phyloP scores from a whole-genome alignment of 2,113 vertebrate genomes.

The Zeus faber region DNA sequence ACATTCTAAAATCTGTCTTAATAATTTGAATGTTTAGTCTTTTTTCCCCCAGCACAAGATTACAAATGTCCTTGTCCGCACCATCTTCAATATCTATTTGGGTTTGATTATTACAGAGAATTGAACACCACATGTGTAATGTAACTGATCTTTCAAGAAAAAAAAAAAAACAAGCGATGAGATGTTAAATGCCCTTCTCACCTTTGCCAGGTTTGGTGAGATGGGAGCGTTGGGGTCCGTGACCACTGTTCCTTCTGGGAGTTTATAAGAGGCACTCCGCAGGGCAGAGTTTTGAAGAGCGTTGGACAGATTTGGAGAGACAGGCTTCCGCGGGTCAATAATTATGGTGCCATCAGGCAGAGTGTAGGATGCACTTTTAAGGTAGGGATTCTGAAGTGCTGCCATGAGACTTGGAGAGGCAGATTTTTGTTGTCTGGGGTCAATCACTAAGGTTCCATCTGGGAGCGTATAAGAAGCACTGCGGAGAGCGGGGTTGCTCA shows the following conservation, averaged over 20 bases:
- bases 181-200: conserved; percentile 16
- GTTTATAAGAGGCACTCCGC: conserved; percentile 49
- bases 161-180: not conserved
- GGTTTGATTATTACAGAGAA: too few species aligned
- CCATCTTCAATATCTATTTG: too few species aligned
- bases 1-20: too few species aligned
- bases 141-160: not conserved
- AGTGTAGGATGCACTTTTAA: conserved; percentile 70
- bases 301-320: conserved; percentile 59
- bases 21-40: too few species aligned
- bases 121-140: too few species aligned
- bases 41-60: too few species aligned
- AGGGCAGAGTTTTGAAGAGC: conserved; percentile 66
- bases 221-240: conserved; percentile 54
- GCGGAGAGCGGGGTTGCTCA: conserved; percentile 57
- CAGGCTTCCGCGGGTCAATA: conserved; percentile 64
- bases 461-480: conserved; percentile 62
- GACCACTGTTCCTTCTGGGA: conserved; percentile 60
- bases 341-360: conserved; percentile 72
- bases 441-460: conserved; percentile 65
- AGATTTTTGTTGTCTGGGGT: conserved; percentile 40
- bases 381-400: conserved; percentile 69
- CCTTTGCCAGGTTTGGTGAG: conserved; percentile 57
- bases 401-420: conserved; percentile 58
- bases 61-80: too few species aligned